Evolutionary conservation across 37 sponge, comb jelly and placozoan genomes (phyloP), one percentile per base, ranked within the genome.

Genomic region (Corticium candelabrum): DNA sequence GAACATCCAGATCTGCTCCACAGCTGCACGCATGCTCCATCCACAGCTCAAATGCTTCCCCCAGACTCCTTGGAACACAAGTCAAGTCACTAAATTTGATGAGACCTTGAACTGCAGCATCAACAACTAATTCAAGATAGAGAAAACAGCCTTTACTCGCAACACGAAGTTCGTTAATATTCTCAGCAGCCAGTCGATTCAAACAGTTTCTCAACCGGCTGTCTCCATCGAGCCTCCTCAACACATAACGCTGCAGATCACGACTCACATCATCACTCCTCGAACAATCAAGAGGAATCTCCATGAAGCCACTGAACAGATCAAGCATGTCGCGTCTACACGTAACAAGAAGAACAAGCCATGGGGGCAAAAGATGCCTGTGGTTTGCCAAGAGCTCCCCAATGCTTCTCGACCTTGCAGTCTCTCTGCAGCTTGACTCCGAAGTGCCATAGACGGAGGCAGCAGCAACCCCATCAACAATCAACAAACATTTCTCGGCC

Each of bases 271-370:
- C 15, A 50, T 50, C 62, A 21, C 21, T 21, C 15, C 11, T 21
- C 15, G 15, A 27, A 11, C 15, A 11, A 21, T 50, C 62, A 11
- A 50, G 21, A 21, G 11, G 62, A 50, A 50, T 50, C 21, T 50
- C 62, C 62, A 27, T 21, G 62, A 50, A 50, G 62, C 62, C 62
- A 21, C 21, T 11, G 21, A 50, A 50, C 15, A 21, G 21, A 21
- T 50, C 62, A 21, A 50, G 62, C 62, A 21, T 11, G 21, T 50
- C 62, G 15, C 15, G 62, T 50, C 62, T 11, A 11, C 15, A 11
- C 62, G 62, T 50, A 21, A 50, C 62, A 21, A 50, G 62, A 50
- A 50, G 62, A 50, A 50, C 62, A 21, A 50, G 62, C 62, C 62
- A 50, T 27, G 11, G 15, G 62, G 62, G 62, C 11, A 50, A 50